phyloP scores from a whole-genome alignment of 2,113 vertebrate species.

The Tetrax tetrax region DNA sequence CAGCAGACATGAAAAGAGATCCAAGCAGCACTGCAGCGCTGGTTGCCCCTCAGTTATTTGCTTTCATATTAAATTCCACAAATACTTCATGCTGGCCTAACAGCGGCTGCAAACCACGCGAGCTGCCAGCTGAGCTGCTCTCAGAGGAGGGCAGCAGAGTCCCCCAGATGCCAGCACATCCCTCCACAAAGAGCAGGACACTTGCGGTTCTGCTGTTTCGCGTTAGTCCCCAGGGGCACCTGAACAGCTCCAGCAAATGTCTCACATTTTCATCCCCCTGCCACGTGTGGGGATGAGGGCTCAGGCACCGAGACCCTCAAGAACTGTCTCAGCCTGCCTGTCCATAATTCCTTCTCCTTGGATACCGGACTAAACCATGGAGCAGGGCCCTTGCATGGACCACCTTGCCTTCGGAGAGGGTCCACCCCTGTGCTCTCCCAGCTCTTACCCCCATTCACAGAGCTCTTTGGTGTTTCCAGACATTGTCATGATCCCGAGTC shows the following conservation, averaged over 20 bases:
- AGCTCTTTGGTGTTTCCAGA: background rate
- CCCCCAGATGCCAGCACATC: background rate
- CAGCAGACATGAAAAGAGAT: background rate
- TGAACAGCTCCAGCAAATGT: background rate
- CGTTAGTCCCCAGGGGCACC: background rate
- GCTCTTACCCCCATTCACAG: background rate
- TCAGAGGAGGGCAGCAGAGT: constrained; percentile 55
- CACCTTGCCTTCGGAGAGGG: background rate
- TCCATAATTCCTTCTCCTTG: background rate
- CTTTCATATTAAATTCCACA: constrained; percentile 3
- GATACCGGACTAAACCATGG: no score
- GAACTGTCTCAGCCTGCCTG: background rate
- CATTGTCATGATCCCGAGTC: no score
- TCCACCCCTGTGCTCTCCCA: no score
- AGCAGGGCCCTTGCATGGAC: background rate
- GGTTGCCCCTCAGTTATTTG: background rate
- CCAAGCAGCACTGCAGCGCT: background rate
- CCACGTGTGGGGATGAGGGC: background rate
- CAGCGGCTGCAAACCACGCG: background rate
- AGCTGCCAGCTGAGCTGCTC: background rate
- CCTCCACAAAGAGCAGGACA: background rate
- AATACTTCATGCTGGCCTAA: background rate
- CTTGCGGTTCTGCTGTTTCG: rapidly evolving
- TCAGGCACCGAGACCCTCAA: background rate
- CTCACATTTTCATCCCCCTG: background rate